Percentiles rank a stretch among this genome's conserved stretches.
phyloP scores from a whole-genome alignment of 1,140 invertebrate genomes.

The Carposina sasakii region DNA sequence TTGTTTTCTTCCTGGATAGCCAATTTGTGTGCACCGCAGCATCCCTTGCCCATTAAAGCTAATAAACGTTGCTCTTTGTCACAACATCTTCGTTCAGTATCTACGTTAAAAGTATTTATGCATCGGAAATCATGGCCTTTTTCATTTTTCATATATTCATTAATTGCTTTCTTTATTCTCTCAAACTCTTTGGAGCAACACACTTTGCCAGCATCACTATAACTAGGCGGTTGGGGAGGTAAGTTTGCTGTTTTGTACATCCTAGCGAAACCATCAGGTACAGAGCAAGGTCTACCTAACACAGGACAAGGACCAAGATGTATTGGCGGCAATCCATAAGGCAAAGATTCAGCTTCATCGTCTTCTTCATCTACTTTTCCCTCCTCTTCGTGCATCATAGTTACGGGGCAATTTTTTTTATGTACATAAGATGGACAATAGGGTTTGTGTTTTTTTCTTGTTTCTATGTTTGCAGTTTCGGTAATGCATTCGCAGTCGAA shows the following conservation, averaged over 20 bases:
- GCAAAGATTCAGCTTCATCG: slow-evolving; percentile 47
- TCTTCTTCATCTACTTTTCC: slow-evolving; percentile 51
- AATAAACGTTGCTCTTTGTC: slow-evolving; percentile 52
- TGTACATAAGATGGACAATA: slow-evolving; percentile 60
- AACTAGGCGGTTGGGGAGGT: slow-evolving; percentile 46
- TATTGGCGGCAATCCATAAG: slow-evolving; percentile 59
- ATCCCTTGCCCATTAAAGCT: slow-evolving; percentile 44
- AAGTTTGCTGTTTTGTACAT: slow-evolving; percentile 58
- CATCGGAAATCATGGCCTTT: slow-evolving; percentile 55
- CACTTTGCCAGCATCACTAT: slow-evolving; percentile 56
- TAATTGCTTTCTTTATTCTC: slow-evolving; percentile 59
- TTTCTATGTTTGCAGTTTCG: slow-evolving; percentile 37
- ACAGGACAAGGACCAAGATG: slow-evolving; percentile 60
- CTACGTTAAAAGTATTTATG: slow-evolving; percentile 54
- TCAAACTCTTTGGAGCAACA: slow-evolving; percentile 64
- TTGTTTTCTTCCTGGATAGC: slow-evolving; percentile 53
- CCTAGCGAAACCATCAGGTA: slow-evolving; percentile 60
- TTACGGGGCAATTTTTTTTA: slow-evolving; percentile 57
- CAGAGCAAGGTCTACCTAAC: slow-evolving; percentile 54
- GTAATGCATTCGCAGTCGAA: slow-evolving; percentile 59
- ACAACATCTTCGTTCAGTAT: slow-evolving; percentile 58
- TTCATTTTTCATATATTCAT: slow-evolving; percentile 53
- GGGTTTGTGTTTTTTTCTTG: slow-evolving; percentile 49
- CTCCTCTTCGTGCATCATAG: slow-evolving; percentile 46
- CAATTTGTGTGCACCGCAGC: slow-evolving; percentile 55